Conservation (phyloP, 2,888 invertebrate genomes). For the Nasonovia ribisnigri region DNA sequence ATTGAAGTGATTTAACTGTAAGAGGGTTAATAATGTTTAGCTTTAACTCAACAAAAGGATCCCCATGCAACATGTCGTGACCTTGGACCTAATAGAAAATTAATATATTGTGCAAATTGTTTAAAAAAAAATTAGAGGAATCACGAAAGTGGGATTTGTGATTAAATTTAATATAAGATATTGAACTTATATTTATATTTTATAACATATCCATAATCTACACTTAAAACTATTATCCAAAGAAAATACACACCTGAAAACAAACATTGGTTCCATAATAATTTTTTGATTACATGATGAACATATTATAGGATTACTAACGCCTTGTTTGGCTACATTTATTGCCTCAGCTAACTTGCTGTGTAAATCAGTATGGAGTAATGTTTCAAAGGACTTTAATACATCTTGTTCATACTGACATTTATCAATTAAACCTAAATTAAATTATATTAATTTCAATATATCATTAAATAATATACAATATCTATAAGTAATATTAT, state of each 20-base stretch:
- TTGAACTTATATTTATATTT: background rate
- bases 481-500: background rate
- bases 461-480: background rate
- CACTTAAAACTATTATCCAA: background rate
- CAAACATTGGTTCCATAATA: conserved; percentile 49
- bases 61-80: background rate
- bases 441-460: background rate
- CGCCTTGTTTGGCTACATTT: conserved; percentile 66
- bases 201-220: background rate
- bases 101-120: background rate
- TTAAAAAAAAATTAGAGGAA: background rate
- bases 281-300: conserved; percentile 61
- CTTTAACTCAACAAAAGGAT: background rate
- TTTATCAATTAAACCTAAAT: conserved; percentile 80
- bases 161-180: background rate
- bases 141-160: background rate
- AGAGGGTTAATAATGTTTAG: background rate
- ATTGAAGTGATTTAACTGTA: background rate
- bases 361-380: conserved; percentile 80
- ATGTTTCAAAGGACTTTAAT: conserved; percentile 77
- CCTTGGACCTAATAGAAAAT: background rate
- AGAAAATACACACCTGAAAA: conserved; percentile 67
- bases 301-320: conserved; percentile 66
- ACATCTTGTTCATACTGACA: conserved; percentile 82
- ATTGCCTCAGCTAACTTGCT: conserved; percentile 70